phyloP scores from a whole-genome alignment of 2,888 invertebrate genomes.

The Drosophila cracens region DNA sequence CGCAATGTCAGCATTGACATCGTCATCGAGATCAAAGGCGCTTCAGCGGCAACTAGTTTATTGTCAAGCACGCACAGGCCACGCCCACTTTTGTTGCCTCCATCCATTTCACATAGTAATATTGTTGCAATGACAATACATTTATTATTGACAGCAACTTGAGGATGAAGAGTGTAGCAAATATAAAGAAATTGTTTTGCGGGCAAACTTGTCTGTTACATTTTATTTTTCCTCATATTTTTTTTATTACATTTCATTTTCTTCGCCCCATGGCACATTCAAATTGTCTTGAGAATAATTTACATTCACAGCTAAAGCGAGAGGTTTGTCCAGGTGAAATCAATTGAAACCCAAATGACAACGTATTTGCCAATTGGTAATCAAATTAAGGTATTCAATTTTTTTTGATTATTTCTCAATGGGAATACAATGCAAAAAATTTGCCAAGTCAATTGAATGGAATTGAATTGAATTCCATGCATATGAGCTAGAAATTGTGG shows the following conservation, averaged over 20 bases:
- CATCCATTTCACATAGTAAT: slow-evolving; percentile 11
- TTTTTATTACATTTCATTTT: slow-evolving; percentile 54
- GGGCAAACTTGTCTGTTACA: slow-evolving; percentile 36
- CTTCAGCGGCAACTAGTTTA: slow-evolving; percentile 59
- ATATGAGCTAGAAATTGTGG: background rate
- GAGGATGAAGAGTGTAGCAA: slow-evolving; percentile 13
- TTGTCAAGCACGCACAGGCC: slow-evolving; percentile 33
- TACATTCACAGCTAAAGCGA: slow-evolving; percentile 39
- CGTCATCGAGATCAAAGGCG: slow-evolving; percentile 73
- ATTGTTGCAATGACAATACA: slow-evolving; percentile 70
- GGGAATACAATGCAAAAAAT: slow-evolving; percentile 17
- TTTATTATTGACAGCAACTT: slow-evolving; percentile 55
- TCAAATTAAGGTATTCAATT: slow-evolving; percentile 35
- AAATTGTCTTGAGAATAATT: slow-evolving; percentile 63
- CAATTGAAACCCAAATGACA: slow-evolving; percentile 22
- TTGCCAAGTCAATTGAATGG: background rate
- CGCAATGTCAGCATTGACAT: slow-evolving; percentile 68
- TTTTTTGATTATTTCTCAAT: slow-evolving; percentile 42
- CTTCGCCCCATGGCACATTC: slow-evolving; percentile 39
- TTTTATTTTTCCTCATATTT: slow-evolving; percentile 8
- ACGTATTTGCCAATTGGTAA: slow-evolving; percentile 39
- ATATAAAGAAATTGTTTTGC: slow-evolving; percentile 51
- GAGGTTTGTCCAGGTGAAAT: slow-evolving; percentile 26
- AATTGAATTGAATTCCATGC: slow-evolving; percentile 25
- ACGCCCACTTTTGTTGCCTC: slow-evolving; percentile 15